phyloP scores from a whole-genome alignment of 2,797 vertebrate genomes.

The Trachops cirrhosus region DNA sequence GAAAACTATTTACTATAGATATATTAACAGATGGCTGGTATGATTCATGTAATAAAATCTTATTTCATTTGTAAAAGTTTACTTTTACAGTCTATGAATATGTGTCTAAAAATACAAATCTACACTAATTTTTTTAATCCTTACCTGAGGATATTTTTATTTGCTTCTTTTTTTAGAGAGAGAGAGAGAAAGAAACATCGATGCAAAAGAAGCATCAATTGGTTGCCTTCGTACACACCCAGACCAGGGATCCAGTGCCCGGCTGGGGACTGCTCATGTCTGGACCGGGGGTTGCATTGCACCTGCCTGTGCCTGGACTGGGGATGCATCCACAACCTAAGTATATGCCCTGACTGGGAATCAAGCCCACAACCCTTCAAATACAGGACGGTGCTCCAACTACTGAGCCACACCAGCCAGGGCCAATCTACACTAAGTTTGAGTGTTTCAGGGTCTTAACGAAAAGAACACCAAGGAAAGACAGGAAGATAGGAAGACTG shows the following conservation, averaged over 20 bases:
- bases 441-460: background rate
- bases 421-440: background rate
- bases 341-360: background rate
- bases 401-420: background rate
- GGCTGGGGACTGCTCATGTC: background rate
- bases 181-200: background rate
- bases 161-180: background rate
- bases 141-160: background rate
- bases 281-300: background rate
- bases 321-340: background rate
- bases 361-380: background rate
- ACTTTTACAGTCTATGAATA: background rate
- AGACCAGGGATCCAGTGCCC: background rate
- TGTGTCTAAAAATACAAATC: background rate
- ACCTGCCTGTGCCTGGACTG: too few species aligned
- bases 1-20: constrained; percentile 35
- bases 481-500: background rate
- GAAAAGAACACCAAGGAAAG: background rate
- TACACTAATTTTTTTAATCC: background rate
- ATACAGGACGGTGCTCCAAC: background rate
- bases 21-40: constrained; percentile 23
- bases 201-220: background rate
- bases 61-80: constrained; percentile 41
- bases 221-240: background rate
- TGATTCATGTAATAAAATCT: constrained; percentile 26